phyloP scores from a whole-genome alignment of 2,888 invertebrate species.

The Caenorhabditis angaria region DNA sequence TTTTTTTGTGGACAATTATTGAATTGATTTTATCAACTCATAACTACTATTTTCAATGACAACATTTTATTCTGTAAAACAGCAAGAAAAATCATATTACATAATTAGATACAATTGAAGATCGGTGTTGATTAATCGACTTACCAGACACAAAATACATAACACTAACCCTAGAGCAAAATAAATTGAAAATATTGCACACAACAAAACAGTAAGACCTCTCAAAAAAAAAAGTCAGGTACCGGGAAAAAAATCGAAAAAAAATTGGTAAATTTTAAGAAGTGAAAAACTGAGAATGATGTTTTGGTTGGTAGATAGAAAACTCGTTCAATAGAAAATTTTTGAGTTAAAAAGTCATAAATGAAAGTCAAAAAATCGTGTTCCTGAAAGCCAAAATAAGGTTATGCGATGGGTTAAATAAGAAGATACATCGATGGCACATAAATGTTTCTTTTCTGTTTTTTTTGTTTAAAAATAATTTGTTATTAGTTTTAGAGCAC shows the following conservation, averaged over 20 bases:
- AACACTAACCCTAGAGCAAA: not conserved
- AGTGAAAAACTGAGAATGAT: slow-evolving; percentile 2
- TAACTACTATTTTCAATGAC: too few species aligned
- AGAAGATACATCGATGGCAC: not conserved
- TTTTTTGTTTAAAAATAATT: not conserved
- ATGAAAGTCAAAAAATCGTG: not conserved
- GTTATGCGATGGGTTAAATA: not conserved
- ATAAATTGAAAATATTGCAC: not conserved
- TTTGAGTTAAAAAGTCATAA: not conserved
- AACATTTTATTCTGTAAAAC: too few species aligned
- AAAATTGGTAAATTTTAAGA: not conserved
- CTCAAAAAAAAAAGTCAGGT: not conserved
- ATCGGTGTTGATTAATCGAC: not conserved
- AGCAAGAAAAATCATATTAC: too few species aligned
- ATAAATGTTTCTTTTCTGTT: not conserved
- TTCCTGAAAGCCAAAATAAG: not conserved
- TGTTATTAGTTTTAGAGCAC: slow-evolving; percentile 1
- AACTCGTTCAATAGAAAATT: too few species aligned
- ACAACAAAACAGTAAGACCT: not conserved
- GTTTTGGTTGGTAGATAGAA: not conserved
- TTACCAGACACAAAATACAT: not conserved
- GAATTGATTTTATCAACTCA: too few species aligned
- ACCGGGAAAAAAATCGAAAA: not conserved
- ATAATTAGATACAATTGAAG: not conserved
- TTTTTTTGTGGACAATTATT: too few species aligned